phyloP scores from a whole-genome alignment of 2,113 vertebrate genomes.

The Neotoma lepida region DNA sequence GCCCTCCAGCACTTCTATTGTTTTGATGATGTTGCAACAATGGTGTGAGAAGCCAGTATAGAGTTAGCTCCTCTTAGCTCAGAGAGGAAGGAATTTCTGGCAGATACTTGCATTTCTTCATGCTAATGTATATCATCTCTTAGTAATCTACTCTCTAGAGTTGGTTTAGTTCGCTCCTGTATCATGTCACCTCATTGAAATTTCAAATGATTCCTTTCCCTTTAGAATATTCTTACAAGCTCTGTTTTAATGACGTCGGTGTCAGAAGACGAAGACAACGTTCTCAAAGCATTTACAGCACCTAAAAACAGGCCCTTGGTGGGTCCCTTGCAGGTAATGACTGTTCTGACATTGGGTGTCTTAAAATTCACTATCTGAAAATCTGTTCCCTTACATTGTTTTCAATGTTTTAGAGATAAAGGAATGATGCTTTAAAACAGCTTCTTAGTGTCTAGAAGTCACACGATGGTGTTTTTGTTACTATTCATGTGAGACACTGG shows the following conservation, averaged over 20 bases:
- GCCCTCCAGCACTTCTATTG: background rate
- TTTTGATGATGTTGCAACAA: background rate
- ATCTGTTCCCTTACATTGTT: background rate
- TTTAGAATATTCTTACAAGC: conserved; percentile 95
- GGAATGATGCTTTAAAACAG: conserved; percentile 23
- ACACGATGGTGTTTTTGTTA: background rate
- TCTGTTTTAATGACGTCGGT: conserved; percentile 91
- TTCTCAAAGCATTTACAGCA: conserved; percentile 90
- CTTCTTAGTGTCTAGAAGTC: conserved; percentile 33
- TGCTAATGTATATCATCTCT: background rate
- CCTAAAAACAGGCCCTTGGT: conserved; percentile 88
- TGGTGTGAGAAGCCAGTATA: background rate
- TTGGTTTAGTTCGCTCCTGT: conserved; percentile 14
- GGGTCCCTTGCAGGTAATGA: conserved; percentile 93
- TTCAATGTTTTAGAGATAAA: conserved; percentile 6
- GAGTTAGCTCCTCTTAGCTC: background rate
- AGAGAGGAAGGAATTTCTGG: conserved; percentile 26
- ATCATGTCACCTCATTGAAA: conserved; percentile 24
- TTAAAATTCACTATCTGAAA: conserved; percentile 31
- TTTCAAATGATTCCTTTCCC: conserved; percentile 55
- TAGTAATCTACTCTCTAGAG: background rate
- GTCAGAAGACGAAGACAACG: conserved; percentile 90
- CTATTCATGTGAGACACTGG: conserved; percentile 10
- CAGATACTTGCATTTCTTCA: background rate
- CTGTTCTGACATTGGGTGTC: conserved; percentile 25